Conservation (phyloP, 2,888 invertebrate species). For the Heliconius erato region DNA sequence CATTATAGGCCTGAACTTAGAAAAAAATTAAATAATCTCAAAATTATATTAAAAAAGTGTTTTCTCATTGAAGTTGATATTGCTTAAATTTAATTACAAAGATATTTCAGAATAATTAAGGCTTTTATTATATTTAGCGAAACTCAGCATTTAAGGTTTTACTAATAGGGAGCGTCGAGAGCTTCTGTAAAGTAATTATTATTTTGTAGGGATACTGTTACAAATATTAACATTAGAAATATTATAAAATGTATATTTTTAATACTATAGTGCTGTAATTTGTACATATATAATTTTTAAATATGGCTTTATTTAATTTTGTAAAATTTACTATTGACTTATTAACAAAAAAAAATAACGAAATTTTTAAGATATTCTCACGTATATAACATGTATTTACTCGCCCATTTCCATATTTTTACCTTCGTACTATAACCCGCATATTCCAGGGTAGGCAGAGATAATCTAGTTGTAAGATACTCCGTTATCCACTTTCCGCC, state of each 20-base stretch:
- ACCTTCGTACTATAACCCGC: no score
- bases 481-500: no score
- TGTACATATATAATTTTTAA: not conserved
- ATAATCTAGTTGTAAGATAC: no score
- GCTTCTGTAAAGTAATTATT: not conserved
- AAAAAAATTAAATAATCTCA: not conserved
- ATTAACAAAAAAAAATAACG: no score
- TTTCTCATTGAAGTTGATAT: not conserved
- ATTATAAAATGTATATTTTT: not conserved
- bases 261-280: not conserved
- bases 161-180: slow-evolving; percentile 20
- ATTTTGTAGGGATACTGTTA: not conserved
- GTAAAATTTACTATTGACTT: no score
- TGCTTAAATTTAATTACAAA: slow-evolving; percentile 11
- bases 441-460: no score
- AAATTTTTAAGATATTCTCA: no score
- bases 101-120: slow-evolving; percentile 13
- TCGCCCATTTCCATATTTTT: no score
- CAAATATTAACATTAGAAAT: not conserved
- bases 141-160: slow-evolving; percentile 13
- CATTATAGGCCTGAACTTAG: not conserved
- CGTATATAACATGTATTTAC: no score
- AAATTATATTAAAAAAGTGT: no score
- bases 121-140: slow-evolving; percentile 25
- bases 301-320: not conserved